Percentiles rank a stretch among this genome's conserved stretches.
Evolutionary conservation across 2,888 invertebrate species (phyloP).

Genomic region (Pyrocoelia pectoralis): DNA sequence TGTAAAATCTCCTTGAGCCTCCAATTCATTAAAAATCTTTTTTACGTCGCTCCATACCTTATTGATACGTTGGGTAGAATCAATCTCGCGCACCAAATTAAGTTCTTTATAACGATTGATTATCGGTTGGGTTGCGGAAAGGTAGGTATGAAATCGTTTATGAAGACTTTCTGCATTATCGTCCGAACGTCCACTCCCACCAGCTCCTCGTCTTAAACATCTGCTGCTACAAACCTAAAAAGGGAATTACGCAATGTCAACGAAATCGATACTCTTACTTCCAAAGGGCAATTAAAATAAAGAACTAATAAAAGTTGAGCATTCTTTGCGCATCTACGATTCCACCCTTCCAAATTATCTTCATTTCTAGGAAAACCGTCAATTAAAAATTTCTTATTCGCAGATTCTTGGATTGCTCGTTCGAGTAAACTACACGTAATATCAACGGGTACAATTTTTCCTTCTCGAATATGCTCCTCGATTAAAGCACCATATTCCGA

Average conservation of each 20-base stretch:
- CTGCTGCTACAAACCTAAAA: slow-evolving; percentile 77
- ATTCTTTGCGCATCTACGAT: slow-evolving; percentile 81
- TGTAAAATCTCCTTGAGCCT: no score
- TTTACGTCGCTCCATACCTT: no score
- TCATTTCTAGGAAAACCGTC: slow-evolving; percentile 99
- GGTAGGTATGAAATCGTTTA: no score
- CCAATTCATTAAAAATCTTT: no score
- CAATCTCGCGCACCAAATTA: no score
- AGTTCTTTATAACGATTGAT: no score
- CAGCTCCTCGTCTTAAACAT: slow-evolving; percentile 86
- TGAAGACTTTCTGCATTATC: no score
- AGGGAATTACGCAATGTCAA: slow-evolving; percentile 45
- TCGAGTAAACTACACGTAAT: slow-evolving; percentile 96
- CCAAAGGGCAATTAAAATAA: slow-evolving; percentile 89
- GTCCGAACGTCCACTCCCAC: slow-evolving; percentile 91
- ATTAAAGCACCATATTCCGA: slow-evolving; percentile 93
- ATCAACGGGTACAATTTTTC: slow-evolving; percentile 96
- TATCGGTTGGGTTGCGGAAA: no score
- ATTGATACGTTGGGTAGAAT: no score
- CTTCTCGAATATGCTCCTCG: slow-evolving; percentile 89
- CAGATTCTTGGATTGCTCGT: slow-evolving; percentile 76
- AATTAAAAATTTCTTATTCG: slow-evolving; percentile 82
- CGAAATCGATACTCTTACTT: no score
- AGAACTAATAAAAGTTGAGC: slow-evolving; percentile 86
- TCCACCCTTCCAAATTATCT: slow-evolving; percentile 97